Evolutionary conservation across 23 tunicate genomes (phyloP).

Genomic region (Oikopleura dioica): DNA sequence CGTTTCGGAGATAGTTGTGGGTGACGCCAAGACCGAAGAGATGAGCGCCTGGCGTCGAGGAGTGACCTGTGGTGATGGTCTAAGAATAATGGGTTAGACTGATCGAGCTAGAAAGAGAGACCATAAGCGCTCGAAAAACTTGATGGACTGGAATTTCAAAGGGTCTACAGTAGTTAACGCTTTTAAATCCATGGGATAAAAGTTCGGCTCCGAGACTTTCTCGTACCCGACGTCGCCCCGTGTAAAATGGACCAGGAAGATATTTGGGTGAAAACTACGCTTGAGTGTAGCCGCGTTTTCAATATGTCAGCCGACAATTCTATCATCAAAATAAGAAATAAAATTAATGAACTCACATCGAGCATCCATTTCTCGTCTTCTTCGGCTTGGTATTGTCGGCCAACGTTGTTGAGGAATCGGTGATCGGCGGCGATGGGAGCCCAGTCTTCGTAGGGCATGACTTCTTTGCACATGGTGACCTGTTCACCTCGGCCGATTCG

Average conservation of each 20-base stretch:
- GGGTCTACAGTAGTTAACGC: neutral
- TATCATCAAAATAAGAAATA: neutral
- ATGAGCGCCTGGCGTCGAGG: neutral
- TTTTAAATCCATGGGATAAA: neutral
- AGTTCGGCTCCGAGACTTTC: neutral
- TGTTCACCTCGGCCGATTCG: neutral
- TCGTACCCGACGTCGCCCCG: neutral
- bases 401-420: neutral
- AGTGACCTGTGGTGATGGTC: neutral
- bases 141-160: neutral
- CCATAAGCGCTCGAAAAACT: neutral
- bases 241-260: neutral
- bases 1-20: neutral
- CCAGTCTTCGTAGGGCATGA: neutral
- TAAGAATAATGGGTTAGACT: neutral
- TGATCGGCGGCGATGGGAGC: conserved; percentile 8
- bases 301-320: neutral
- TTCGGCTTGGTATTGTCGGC: neutral
- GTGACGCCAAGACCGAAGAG: neutral
- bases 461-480: neutral
- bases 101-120: too few species aligned
- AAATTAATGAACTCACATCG: neutral
- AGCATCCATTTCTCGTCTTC: neutral
- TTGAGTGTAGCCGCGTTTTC: neutral
- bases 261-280: neutral